Evolutionary conservation across 2,113 vertebrate species (phyloP), one percentile per base, ranked within the genome.

Genomic region (Phyllopteryx taeniolatus): DNA sequence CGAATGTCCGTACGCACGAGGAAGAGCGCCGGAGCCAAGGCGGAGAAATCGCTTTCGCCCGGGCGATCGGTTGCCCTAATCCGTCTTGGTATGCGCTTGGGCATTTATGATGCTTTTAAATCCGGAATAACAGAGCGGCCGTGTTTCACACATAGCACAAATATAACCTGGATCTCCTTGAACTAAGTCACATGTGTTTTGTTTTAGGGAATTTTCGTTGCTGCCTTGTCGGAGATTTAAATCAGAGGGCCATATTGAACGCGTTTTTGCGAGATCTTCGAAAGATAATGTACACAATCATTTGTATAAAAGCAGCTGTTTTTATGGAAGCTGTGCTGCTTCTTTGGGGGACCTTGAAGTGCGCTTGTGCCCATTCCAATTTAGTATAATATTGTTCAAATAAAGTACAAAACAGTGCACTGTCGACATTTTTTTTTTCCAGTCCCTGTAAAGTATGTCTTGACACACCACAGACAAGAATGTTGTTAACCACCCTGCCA

Each of bases 41-140:
- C 20, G 39, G 64, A 79, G 72, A 72, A 77, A 66, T 67, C 68
- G 76, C 59, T 83, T 78, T 77, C 75, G 75, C 77, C 79, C 22
- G 78, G 79, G 54, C 60, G 68, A 61, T 84, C 84, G 88, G 43
- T 75, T 75, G 10, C 74, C 42, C 51, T 78, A 82, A 88, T 82
- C 81, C 51, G 44, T 75, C 70, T 20, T 4, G 76, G 74, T 75
- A 75, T 80, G 82, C 66, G 33, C 72, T 74, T 20, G 78, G 46
- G 53, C 76, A 74, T 81, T 87, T 79, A 70, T 82, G 85, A 74
- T 79, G 79, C 43, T 82, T 80, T 68, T 43, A 73, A 75, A 68
- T 72, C 73, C 70, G 42, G 53, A 71, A 79, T 69, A 86, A 88
- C 81, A 88, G 51, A 22, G 51, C 44, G 22, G 78, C 47, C 54